These are phyloP conservation scores for Glossosoma conforme DNA, from an alignment of 1,140 invertebrate genomes.

Conservation along the genomic window DNA sequence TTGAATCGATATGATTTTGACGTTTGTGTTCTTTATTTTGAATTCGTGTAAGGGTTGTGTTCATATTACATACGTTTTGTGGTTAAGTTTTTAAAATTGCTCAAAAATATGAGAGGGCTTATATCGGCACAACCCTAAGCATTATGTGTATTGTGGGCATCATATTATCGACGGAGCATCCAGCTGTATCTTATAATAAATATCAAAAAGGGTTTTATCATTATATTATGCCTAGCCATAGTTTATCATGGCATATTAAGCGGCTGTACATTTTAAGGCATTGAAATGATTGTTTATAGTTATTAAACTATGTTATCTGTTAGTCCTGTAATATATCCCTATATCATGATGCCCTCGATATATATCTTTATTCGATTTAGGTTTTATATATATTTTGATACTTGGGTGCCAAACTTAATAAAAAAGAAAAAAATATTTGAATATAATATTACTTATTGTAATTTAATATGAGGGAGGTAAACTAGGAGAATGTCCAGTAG, in stretches of 20 bases:
- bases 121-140: not conserved
- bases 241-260: no score
- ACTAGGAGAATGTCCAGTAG: slow-evolving; percentile 23
- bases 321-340: no score
- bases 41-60: slow-evolving; percentile 8
- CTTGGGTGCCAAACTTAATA: slow-evolving; percentile 30
- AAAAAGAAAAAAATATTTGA: slow-evolving; percentile 17
- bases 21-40: not conserved
- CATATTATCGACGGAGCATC: no score
- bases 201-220: no score
- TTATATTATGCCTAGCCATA: no score
- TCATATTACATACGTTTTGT: not conserved
- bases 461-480: slow-evolving; percentile 18
- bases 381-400: slow-evolving; percentile 27
- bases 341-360: not conserved
- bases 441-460: slow-evolving; percentile 19
- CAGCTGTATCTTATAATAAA: no score
- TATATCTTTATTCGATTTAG: slow-evolving; percentile 16
- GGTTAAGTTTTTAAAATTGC: slow-evolving; percentile 1
- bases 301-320: no score
- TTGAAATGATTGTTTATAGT: no score
- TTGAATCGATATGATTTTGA: not conserved
- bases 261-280: no score
- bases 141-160: no score
- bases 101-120: not conserved